Conservation (phyloP, 37 sponge, comb jelly and placozoan genomes). For the Agelas oroides region DNA sequence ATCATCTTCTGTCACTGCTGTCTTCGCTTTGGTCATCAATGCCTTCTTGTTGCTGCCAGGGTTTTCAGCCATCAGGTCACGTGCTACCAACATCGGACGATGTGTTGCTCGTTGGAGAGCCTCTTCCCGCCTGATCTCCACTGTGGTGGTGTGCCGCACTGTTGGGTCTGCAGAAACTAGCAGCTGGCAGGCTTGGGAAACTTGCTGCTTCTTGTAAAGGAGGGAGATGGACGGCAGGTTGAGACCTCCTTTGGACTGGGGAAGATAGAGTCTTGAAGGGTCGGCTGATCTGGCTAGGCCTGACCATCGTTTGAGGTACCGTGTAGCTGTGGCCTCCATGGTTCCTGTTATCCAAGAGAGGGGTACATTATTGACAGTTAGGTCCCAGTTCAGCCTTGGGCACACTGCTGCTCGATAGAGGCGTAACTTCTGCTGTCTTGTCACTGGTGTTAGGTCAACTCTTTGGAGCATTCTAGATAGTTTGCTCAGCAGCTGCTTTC, state of each 20-base stretch:
- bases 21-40: neutral
- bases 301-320: constrained; percentile 28
- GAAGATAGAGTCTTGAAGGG: constrained; percentile 1
- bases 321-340: constrained; percentile 35
- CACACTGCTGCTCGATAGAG: constrained; percentile 22
- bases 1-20: neutral
- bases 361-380: constrained; percentile 5
- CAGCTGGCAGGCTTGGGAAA: neutral
- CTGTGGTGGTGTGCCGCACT: neutral
- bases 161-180: constrained; percentile 4
- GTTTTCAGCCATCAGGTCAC: constrained; percentile 3
- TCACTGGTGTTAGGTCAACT: constrained; percentile 23
- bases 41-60: constrained; percentile 5
- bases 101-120: neutral
- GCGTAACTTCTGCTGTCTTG: constrained; percentile 12
- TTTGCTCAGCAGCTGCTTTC: neutral
- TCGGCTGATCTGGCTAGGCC: neutral
- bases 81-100: neutral
- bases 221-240: neutral
- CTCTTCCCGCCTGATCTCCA: neutral
- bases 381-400: constrained; percentile 37
- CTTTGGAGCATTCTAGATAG: neutral
- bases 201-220: constrained; percentile 20
- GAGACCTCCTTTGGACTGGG: constrained; percentile 25
- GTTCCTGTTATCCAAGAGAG: constrained; percentile 17